These are phyloP conservation scores for Protophormia terraenovae DNA, from an alignment of 2,888 invertebrate species.

Conservation along the genomic window DNA sequence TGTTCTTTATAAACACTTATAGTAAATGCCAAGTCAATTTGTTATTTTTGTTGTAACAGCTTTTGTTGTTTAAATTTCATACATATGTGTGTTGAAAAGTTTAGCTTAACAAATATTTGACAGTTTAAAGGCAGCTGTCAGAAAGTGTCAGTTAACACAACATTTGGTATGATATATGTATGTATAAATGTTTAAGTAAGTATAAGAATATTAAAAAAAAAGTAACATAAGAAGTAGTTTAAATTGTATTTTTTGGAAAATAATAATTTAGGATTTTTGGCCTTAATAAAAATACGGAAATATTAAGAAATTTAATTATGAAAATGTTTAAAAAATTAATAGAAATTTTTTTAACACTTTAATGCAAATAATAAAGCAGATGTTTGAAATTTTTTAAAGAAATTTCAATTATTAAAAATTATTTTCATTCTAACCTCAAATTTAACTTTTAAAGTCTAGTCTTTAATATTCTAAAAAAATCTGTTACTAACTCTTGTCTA, in stretches of 20 bases:
- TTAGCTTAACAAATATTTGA: conserved; percentile 59
- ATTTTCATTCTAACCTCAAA: too few species aligned
- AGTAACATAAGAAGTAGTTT: background rate
- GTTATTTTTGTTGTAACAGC: background rate
- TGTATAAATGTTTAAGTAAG: too few species aligned
- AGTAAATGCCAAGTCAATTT: background rate
- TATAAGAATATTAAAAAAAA: background rate
- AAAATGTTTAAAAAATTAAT: conserved; percentile 32
- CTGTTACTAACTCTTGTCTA: too few species aligned
- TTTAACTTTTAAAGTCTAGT: too few species aligned
- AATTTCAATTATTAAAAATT: too few species aligned
- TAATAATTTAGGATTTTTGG: background rate
- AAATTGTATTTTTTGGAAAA: background rate
- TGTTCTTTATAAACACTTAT: background rate
- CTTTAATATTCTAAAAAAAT: too few species aligned
- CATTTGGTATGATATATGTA: conserved; percentile 29
- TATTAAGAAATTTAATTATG: background rate
- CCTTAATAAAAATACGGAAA: conserved; percentile 1
- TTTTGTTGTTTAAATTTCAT: conserved; percentile 17
- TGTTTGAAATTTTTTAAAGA: too few species aligned
- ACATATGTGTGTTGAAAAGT: conserved; percentile 51
- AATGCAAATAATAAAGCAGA: conserved; percentile 24
- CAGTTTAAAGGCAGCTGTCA: conserved; percentile 67
- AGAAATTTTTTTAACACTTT: conserved; percentile 14
- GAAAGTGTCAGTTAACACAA: conserved; percentile 61